These are phyloP conservation scores for Coleophora flavipennella DNA, from an alignment of 2,888 invertebrate genomes.

Conservation along the genomic window DNA sequence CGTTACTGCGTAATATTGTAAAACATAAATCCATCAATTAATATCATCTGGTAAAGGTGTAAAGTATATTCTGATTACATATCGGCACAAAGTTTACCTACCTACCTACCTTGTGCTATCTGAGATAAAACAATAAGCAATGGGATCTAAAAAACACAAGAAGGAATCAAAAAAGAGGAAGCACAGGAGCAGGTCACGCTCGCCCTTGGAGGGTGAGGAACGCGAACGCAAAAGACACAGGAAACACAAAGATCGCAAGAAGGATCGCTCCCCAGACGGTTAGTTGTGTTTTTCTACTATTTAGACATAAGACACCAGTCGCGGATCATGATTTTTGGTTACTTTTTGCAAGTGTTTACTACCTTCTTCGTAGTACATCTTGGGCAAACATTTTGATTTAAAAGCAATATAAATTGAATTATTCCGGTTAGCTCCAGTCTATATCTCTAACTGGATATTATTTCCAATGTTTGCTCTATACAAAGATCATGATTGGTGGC, in stretches of 20 bases:
- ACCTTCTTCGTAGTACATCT: too few species aligned
- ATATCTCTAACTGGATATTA: too few species aligned
- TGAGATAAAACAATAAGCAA: constrained; percentile 25
- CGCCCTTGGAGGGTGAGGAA: constrained; percentile 69
- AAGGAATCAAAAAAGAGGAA: constrained; percentile 79
- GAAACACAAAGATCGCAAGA: constrained; percentile 71
- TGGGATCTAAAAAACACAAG: constrained; percentile 83
- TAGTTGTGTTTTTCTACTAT: constrained; percentile 33
- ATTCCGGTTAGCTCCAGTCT: too few species aligned
- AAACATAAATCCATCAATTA: too few species aligned
- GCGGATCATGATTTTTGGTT: constrained; percentile 35
- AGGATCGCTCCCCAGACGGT: constrained; percentile 73
- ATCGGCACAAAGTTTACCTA: too few species aligned
- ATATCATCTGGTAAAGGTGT: too few species aligned
- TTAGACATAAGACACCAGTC: constrained; percentile 27
- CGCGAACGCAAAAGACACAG: constrained; percentile 65
- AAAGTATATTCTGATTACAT: too few species aligned
- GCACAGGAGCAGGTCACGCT: constrained; percentile 73
- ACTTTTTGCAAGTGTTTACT: too few species aligned
- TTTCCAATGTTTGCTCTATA: neutral
- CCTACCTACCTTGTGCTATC: too few species aligned
- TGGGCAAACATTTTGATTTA: too few species aligned
- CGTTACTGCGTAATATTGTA: too few species aligned
- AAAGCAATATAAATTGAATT: too few species aligned
- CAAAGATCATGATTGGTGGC: constrained; percentile 33